Conservation (phyloP, 1,140 invertebrate genomes). For the Saxidomus purpurata region DNA sequence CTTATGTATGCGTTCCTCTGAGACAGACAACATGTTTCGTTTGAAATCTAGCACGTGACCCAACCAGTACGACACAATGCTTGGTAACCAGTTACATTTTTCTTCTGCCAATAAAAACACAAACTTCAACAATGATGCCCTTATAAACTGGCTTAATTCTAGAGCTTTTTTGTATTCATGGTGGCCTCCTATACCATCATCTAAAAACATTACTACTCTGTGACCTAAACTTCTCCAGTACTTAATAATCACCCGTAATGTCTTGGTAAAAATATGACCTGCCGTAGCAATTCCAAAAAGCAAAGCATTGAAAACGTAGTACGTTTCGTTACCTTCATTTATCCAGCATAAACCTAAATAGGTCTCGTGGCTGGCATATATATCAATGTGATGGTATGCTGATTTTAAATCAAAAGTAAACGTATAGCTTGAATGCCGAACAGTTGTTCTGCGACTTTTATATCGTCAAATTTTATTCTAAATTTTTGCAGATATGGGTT, state of each 20-base stretch:
- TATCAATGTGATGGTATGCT: conserved; percentile 60
- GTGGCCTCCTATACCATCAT: conserved; percentile 65
- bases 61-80: background rate
- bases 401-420: conserved; percentile 65
- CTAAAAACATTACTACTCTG: conserved; percentile 63
- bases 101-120: conserved; percentile 26
- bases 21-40: background rate
- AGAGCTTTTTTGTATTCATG: background rate
- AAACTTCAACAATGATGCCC: background rate
- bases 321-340: background rate
- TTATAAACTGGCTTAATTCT: background rate
- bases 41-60: background rate
- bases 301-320: conserved; percentile 62
- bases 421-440: conserved; percentile 31
- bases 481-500: background rate
- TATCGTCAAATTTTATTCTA: conserved; percentile 56
- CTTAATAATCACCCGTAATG: conserved; percentile 52
- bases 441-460: conserved; percentile 22
- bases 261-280: conserved; percentile 61
- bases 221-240: conserved; percentile 37
- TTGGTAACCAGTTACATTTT: background rate
- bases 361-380: conserved; percentile 37
- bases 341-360: conserved; percentile 57
- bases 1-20: background rate
- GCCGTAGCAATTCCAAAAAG: conserved; percentile 62